Evolutionary conservation across 1,140 invertebrate genomes (phyloP), one percentile per base, ranked within the genome.

Genomic region (Anthonomus grandis): DNA sequence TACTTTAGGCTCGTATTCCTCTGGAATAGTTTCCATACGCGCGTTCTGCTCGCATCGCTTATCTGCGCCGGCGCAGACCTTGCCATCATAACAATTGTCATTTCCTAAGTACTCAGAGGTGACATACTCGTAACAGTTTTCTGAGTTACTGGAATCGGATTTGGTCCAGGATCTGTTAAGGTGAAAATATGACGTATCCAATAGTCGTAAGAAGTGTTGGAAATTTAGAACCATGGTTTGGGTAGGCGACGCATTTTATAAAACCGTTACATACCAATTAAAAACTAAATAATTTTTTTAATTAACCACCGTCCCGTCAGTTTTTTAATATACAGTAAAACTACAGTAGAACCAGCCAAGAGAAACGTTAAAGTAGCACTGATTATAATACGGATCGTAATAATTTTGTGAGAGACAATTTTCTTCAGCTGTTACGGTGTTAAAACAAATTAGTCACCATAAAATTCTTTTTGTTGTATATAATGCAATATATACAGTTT

Each of bases 21-120:
- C 87, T n/a, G 85, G 79, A 25, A 90, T 89, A 2, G 87, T 89
- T 71, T 87, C 86, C 86, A 90, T 89, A 63, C 83, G 79, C 34
- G 19, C 37, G 21, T 27, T 51, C 15, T 51, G 44, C 17, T 67
- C 63, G 15, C 49, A 27, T 27, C 59, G 57, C 27, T 65, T 66
- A 21, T 59, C 60, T 3, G 31, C 41, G 4, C 3, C 24, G 19
- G 24, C 23, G 27, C 46, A 49, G 15, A 54, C 57, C 21, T 58
- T 58, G 3, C 46, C 59, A 10, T 57, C 49, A 22, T 37, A 50
- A 10, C 51, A 58, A 15, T 37, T 45, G 8, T 46, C 42, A 18
- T 13, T 47, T 2, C 36, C 44, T 5, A 51, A 15, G 27, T 51
- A 58, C 18, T 59, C 57, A 23, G 41, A 41, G 12, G 52, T 55